Evolutionary conservation across 2,888 invertebrate genomes (phyloP), one percentile per base, ranked within the genome.

Genomic region (Callinectes sapidus): DNA sequence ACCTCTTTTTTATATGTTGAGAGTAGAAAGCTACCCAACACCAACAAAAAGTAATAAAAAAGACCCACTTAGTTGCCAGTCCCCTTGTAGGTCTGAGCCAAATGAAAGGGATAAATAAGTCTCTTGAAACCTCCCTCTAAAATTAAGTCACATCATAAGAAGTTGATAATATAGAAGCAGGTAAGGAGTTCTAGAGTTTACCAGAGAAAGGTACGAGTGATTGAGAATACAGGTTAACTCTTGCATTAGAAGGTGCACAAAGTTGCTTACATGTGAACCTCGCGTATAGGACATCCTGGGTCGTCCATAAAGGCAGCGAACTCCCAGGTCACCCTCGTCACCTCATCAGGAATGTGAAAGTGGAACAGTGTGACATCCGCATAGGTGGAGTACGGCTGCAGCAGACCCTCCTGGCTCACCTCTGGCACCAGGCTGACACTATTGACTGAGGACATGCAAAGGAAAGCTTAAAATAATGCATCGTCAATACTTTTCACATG

Each of bases 281-380:
- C 95, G 95, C 96, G 95, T 18, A 95, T 95, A 48, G 95, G 95
- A 94, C 96, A 96, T 81, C 95, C 95, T 85, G 95, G 95, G 92
- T 95, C 95, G 95, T 96, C 96, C 96, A 96, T 96, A 95, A 96
- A 96, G 66, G 96, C 96, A 35, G 96, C 96, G 95, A 96, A 96
- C 94, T 96, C 96, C 96, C 96, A 96, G 32, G 96, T 96, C 35
- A 96, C 96, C 93, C 96, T 95, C n/a, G 95, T 95, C 1, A 96
- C 96, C 94, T 96, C 96, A 92, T 95, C 95, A 66, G 96, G 96
- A 89, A 96, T 96, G 92, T 95, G 95, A 94, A 96, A 96, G 95
- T 96, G 96, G 95, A 96, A 96, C 81, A 96, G 95, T 14, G 96
- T 95, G 87, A 96, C 95, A 95, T 96, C 96, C 48, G 96, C 95